Conservation (phyloP, 2,797 vertebrate genomes). For the Coccyzus lansbergi region DNA sequence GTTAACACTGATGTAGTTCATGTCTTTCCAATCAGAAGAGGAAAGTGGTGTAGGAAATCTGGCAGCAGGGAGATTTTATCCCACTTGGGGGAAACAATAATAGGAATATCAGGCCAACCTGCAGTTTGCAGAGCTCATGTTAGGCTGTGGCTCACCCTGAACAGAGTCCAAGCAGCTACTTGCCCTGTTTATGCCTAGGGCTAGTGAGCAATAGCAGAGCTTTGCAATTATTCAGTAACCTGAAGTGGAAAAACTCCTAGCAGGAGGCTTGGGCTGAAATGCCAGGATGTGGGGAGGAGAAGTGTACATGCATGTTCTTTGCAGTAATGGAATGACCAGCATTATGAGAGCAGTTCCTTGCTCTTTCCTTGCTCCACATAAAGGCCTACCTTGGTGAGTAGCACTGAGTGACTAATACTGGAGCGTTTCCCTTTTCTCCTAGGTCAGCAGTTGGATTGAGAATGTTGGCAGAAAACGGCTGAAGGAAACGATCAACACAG, state of each 20-base stretch:
- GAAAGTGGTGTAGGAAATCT: neutral
- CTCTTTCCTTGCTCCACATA: constrained; percentile 1
- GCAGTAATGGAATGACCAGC: neutral
- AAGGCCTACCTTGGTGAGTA: neutral
- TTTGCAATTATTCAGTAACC: constrained; percentile 2
- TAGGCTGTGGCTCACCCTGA: neutral
- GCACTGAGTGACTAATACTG: neutral
- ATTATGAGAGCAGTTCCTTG: neutral
- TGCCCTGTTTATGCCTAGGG: constrained; percentile 36
- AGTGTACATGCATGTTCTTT: neutral
- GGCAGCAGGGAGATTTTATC: neutral
- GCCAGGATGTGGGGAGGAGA: neutral
- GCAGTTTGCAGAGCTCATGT: neutral
- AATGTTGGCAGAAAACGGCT: constrained; percentile 84
- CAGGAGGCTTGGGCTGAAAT: constrained; percentile 3
- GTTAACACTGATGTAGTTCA: fast-evolving
- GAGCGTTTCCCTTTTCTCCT: constrained; percentile 32
- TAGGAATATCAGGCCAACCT: neutral
- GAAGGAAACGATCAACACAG: constrained; percentile 73
- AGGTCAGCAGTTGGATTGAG: constrained; percentile 90
- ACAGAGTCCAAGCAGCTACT: neutral
- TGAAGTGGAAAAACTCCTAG: constrained; percentile 15
- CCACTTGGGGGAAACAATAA: neutral
- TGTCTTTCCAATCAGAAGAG: neutral
- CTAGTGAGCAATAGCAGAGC: constrained; percentile 16